Evolutionary conservation across 2,888 invertebrate species (phyloP), one percentile per base, ranked within the genome.

Genomic region (Rapana venosa): DNA sequence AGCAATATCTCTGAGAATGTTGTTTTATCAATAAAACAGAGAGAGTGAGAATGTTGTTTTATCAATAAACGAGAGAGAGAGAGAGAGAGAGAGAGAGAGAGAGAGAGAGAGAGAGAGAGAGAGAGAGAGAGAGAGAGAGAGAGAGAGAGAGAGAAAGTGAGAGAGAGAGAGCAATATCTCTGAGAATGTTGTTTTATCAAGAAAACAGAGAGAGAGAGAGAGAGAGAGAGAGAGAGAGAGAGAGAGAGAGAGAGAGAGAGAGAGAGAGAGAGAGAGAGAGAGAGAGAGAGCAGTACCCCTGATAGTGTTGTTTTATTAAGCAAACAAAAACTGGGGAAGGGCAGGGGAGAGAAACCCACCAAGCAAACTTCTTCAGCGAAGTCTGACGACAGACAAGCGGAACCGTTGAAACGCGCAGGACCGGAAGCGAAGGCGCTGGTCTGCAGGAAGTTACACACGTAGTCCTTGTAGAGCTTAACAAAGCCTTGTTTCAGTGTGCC

Each of bases 391-490:
- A 66, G 83, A 58, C 88, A 88, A 5, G 88, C 83, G 36, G 83
- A 79, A 22, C n/a, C 26, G 15, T 5, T 58, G 47, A 61, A 61
- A 17, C 88, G 88, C 36, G 88, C 47, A 61, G 66, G 66, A 26
- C 66, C 81, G 58, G 88, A 30, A n/a, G 87, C 20, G 79, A 83
- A 56, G 22, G 83, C 26, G 6, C 17, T 79, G 17, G 66, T 83
- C 58, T 81, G 83, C 66, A 89, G 85, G 88, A 74, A 85, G 47
- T 89, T 74, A 58, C 89, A 89, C 36, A 89, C 70, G 30, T 89
- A 32, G 56, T 85, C 47, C 36, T 89, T 89, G 89, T 85, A 89
- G 74, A 89, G 22, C 56, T 70, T 66, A 22, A 89, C 89, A 15
- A 74, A 47, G 8, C 89, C 89, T 32, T 84, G 58, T 56, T 89